Conservation (phyloP, 2,888 invertebrate genomes). For the Trissolcus brochymenae region DNA sequence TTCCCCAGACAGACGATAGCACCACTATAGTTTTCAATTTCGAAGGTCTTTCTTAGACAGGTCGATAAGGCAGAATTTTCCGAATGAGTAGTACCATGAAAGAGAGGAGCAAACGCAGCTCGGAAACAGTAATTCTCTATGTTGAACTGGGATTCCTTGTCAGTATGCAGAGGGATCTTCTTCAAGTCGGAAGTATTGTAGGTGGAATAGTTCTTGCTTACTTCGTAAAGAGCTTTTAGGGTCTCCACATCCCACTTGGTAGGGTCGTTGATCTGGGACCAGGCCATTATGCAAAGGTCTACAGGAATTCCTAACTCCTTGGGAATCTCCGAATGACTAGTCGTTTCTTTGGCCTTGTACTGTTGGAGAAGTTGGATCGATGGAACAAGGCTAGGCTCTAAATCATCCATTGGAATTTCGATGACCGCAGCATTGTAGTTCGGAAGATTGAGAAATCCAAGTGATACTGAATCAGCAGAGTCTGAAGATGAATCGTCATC, state of each 20-base stretch:
- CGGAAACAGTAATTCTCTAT: conserved; percentile 71
- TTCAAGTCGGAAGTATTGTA: conserved; percentile 59
- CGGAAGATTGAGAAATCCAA: conserved; percentile 64
- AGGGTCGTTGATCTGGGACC: conserved; percentile 72
- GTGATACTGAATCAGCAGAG: background rate
- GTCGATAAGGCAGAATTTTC: conserved; percentile 70
- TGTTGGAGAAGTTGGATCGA: conserved; percentile 59
- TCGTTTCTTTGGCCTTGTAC: conserved; percentile 8
- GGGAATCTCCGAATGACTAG: conserved; percentile 21
- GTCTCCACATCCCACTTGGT: conserved; percentile 68
- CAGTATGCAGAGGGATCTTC: conserved; percentile 35
- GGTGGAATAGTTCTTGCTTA: conserved; percentile 63
- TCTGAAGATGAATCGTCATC: conserved; percentile 50
- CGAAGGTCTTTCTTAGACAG: conserved; percentile 68
- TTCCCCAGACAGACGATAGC: conserved; percentile 66
- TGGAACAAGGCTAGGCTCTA: conserved; percentile 63
- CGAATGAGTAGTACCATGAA: conserved; percentile 65
- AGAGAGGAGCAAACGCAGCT: conserved; percentile 68
- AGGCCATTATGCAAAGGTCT: conserved; percentile 72
- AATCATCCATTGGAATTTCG: conserved; percentile 68
- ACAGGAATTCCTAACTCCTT: conserved; percentile 63
- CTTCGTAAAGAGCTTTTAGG: conserved; percentile 67
- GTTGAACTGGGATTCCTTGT: conserved; percentile 66
- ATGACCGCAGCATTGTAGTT: conserved; percentile 67
- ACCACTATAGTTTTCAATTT: conserved; percentile 67